Evolutionary conservation across 2,888 invertebrate genomes (phyloP).

Genomic region (Pandemis corylana): DNA sequence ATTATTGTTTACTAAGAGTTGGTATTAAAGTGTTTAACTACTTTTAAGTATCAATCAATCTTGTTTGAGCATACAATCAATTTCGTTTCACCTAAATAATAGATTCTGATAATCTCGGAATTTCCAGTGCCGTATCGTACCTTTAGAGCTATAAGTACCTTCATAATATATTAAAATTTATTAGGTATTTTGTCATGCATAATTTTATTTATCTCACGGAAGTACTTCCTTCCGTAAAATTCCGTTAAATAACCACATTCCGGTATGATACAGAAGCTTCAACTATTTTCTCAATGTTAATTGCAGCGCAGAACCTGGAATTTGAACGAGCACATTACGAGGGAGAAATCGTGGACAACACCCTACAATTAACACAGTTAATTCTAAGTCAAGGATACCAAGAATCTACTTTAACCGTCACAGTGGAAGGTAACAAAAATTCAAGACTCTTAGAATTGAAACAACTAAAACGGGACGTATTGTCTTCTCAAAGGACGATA

Average conservation of each 20-base stretch:
- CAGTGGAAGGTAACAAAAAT: constrained; percentile 45
- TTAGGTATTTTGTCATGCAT: background rate
- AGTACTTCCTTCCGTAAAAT: background rate
- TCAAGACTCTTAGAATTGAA: background rate
- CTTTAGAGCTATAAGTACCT: too few relatives aligned
- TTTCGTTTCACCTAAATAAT: too few relatives aligned
- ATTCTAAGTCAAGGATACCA: constrained; percentile 62
- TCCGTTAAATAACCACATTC: constrained; percentile 9
- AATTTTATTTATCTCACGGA: background rate
- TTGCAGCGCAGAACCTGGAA: constrained; percentile 59
- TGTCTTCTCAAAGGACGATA: background rate
- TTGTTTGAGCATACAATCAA: too few relatives aligned
- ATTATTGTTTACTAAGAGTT: too few relatives aligned
- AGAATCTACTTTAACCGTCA: constrained; percentile 48
- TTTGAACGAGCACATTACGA: constrained; percentile 62
- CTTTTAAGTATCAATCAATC: too few relatives aligned
- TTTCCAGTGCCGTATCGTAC: too few relatives aligned
- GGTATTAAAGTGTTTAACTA: too few relatives aligned
- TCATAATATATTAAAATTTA: background rate
- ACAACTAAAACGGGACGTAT: background rate
- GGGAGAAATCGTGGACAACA: constrained; percentile 62
- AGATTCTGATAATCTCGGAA: too few relatives aligned
- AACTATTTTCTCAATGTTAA: constrained; percentile 31
- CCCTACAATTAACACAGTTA: constrained; percentile 52
- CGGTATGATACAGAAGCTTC: background rate